These are phyloP conservation scores for Tetragnatha versicolor DNA, from an alignment of 1,140 invertebrate genomes.

Conservation along the genomic window DNA sequence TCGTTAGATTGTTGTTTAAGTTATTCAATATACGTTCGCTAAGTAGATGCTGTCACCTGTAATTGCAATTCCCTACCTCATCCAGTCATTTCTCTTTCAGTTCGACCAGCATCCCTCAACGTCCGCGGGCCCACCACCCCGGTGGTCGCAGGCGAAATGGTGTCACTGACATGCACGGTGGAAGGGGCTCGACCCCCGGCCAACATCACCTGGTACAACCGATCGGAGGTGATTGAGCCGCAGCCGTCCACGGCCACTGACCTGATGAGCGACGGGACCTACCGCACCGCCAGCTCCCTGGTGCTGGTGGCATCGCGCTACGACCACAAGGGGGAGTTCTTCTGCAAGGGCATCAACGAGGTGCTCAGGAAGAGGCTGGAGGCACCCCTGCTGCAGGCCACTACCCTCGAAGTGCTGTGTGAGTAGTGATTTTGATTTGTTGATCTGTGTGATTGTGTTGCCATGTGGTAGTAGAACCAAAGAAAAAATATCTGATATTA, in stretches of 20 bases:
- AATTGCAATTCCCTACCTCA: too few relatives aligned
- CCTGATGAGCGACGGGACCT: conserved; percentile 59
- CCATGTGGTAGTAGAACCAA: too few relatives aligned
- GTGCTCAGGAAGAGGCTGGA: conserved; percentile 59
- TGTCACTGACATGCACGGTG: conserved; percentile 59
- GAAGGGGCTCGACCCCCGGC: conserved; percentile 60
- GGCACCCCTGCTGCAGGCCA: conserved; percentile 59
- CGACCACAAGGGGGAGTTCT: conserved; percentile 60
- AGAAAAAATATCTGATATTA: too few relatives aligned
- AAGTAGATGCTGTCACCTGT: too few relatives aligned
- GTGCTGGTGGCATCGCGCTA: conserved; percentile 59
- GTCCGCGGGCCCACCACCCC: conserved; percentile 56
- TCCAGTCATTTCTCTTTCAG: conserved; percentile 39
- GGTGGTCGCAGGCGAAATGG: conserved; percentile 60
- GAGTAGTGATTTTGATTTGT: conserved; percentile 42
- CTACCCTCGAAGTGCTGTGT: conserved; percentile 60
- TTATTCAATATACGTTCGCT: too few relatives aligned
- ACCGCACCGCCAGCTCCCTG: conserved; percentile 57
- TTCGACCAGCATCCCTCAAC: conserved; percentile 57
- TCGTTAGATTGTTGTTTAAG: too few relatives aligned
- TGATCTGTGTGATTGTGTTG: not conserved
- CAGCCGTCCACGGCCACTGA: conserved; percentile 56
- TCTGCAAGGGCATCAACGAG: conserved; percentile 60
- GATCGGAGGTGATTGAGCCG: conserved; percentile 58
- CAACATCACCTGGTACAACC: conserved; percentile 61